These are phyloP conservation scores for Himantopus leucocephalus DNA, from an alignment of 2,113 vertebrate genomes.

Conservation along the genomic window DNA sequence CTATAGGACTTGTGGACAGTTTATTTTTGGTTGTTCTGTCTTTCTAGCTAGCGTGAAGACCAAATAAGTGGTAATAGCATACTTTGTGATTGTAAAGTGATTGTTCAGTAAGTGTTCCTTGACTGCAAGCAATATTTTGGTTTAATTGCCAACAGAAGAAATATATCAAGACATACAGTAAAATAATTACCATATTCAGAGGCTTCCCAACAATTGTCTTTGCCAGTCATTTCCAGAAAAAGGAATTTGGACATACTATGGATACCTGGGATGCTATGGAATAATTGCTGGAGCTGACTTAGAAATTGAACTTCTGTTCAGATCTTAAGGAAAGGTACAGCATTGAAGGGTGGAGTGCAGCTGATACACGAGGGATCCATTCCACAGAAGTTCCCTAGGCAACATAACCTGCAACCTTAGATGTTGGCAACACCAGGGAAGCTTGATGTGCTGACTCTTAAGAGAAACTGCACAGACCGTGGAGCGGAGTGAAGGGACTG, in stretches of 20 bases:
- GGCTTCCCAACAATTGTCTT: background rate
- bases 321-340: no score
- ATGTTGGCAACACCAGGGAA: no score
- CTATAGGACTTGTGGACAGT: background rate
- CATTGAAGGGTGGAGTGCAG: no score
- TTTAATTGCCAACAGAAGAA: background rate
- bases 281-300: no score
- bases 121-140: background rate
- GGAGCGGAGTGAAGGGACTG: no score
- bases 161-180: background rate
- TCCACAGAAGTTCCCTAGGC: no score
- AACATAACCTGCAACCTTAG: no score
- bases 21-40: background rate
- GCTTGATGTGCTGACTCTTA: no score
- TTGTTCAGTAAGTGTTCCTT: background rate
- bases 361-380: no score
- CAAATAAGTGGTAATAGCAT: background rate
- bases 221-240: background rate
- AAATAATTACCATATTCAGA: background rate
- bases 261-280: background rate
- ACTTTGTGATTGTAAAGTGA: no score
- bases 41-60: background rate
- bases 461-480: no score
- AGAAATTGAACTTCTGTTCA: no score
- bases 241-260: background rate